Evolutionary conservation across 2,113 vertebrate genomes (phyloP).

Genomic region (Sceloporus undulatus): DNA sequence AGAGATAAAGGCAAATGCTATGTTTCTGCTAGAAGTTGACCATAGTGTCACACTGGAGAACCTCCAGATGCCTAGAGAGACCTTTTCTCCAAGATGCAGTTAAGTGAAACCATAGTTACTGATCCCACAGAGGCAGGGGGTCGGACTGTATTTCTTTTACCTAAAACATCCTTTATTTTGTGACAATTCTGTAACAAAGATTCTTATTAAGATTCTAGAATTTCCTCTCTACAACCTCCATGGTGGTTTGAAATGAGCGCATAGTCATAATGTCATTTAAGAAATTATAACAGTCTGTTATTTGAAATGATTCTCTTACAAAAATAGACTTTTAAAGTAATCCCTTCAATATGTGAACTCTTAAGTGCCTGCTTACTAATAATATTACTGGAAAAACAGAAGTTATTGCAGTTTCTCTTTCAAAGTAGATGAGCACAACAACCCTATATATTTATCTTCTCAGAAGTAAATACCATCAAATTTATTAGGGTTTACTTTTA

Average conservation of each 20-base stretch:
- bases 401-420: neutral
- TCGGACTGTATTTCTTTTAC: slow-evolving; percentile 18
- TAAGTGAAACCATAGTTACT: too few species aligned
- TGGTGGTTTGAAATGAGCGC: neutral
- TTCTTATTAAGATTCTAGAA: slow-evolving; percentile 17
- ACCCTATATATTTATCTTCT: neutral
- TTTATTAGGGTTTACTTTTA: neutral
- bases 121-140: too few species aligned
- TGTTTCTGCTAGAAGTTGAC: too few species aligned
- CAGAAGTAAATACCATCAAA: neutral
- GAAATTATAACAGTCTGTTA: neutral
- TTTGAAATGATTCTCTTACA: neutral
- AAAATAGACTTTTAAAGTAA: slow-evolving; percentile 10
- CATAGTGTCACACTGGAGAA: too few species aligned
- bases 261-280: neutral
- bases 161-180: slow-evolving; percentile 6
- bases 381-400: slow-evolving; percentile 3
- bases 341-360: slow-evolving; percentile 21
- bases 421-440: slow-evolving; percentile 16
- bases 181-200: slow-evolving; percentile 41
- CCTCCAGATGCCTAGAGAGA: too few species aligned
- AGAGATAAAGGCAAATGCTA: too few species aligned
- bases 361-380: neutral
- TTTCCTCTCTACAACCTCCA: neutral
- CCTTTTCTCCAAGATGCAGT: too few species aligned